Evolutionary conservation across 1,140 invertebrate species (phyloP).

Genomic region (Polyergus mexicanus): DNA sequence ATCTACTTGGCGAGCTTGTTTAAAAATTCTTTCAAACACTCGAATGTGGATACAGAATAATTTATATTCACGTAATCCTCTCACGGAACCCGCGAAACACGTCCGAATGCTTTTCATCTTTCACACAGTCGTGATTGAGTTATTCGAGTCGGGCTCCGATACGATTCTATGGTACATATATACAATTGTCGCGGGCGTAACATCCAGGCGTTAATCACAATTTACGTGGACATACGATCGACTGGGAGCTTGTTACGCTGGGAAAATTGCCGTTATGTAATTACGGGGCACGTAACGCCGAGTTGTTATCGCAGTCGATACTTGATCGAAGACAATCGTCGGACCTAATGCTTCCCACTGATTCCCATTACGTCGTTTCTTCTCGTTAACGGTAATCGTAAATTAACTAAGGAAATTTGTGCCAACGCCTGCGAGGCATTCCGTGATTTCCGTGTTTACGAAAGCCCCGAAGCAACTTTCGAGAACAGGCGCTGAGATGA

Average conservation of each 20-base stretch:
- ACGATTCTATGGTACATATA: no score
- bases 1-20: neutral
- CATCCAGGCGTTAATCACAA: neutral
- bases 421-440: neutral
- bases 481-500: neutral
- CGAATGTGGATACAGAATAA: neutral
- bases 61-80: conserved; percentile 9
- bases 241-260: conserved; percentile 50
- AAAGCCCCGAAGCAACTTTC: conserved; percentile 15
- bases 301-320: conserved; percentile 5
- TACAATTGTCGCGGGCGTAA: neutral
- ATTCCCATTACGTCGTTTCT: neutral
- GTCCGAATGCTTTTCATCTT: neutral
- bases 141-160: neutral
- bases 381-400: conserved; percentile 12
- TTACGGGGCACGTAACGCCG: conserved; percentile 25
- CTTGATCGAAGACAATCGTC: conserved; percentile 16
- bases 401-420: conserved; percentile 33
- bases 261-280: conserved; percentile 39
- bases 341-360: neutral
- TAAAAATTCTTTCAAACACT: neutral
- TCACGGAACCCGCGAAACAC: neutral
- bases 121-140: neutral
- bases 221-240: conserved; percentile 39
- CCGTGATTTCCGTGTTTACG: conserved; percentile 39